These are phyloP conservation scores for Peromyscus polionotus DNA, from an alignment of 2,113 vertebrate genomes.

Conservation along the genomic window DNA sequence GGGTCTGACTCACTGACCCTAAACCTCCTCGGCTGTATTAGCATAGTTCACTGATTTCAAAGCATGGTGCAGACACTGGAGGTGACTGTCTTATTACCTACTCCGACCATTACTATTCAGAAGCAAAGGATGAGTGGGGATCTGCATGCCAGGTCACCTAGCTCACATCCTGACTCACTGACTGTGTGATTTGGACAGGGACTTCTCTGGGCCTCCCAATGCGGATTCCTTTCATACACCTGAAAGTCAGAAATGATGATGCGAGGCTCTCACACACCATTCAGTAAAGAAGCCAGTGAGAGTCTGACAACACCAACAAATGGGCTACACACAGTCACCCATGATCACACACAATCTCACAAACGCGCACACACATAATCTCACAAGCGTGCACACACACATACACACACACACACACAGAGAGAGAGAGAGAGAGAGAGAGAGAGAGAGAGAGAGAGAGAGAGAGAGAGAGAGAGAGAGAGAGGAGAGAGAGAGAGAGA, in stretches of 20 bases:
- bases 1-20: background rate
- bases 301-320: background rate
- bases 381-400: background rate
- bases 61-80: background rate
- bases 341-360: background rate
- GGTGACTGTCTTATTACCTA: background rate
- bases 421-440: too few relatives aligned
- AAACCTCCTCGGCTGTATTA: background rate
- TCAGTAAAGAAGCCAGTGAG: background rate
- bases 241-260: slow-evolving; percentile 25
- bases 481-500: too few relatives aligned
- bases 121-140: background rate
- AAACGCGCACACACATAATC: background rate
- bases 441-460: too few relatives aligned
- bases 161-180: background rate
- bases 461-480: background rate
- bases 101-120: background rate
- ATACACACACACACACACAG: background rate
- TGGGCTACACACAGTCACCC: background rate
- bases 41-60: background rate
- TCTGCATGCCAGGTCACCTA: background rate
- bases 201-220: background rate
- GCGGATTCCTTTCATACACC: background rate
- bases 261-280: background rate
- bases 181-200: background rate